These are phyloP conservation scores for Xylophagus ater DNA, from an alignment of 2,888 invertebrate genomes.

Conservation along the genomic window DNA sequence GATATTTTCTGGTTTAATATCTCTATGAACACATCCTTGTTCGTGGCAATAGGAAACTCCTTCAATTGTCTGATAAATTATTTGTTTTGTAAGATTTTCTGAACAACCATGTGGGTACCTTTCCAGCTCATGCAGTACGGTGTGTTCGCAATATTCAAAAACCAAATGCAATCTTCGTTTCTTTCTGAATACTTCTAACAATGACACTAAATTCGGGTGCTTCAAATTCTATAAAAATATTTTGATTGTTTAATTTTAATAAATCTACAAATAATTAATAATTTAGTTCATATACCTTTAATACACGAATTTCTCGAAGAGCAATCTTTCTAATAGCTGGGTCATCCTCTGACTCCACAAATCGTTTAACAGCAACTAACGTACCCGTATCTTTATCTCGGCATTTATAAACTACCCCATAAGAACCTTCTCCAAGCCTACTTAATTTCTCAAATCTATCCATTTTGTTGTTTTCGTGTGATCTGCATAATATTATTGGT, in stretches of 20 bases:
- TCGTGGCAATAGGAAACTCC: slow-evolving; percentile 95
- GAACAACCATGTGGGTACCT: slow-evolving; percentile 88
- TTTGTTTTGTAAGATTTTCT: slow-evolving; percentile 79
- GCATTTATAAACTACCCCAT: slow-evolving; percentile 94
- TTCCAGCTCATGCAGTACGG: slow-evolving; percentile 92
- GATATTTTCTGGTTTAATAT: slow-evolving; percentile 98
- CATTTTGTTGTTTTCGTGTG: slow-evolving; percentile 78
- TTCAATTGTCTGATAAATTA: slow-evolving; percentile 89
- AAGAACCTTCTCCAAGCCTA: slow-evolving; percentile 90
- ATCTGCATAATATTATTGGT: no score
- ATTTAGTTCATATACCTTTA: slow-evolving; percentile 57
- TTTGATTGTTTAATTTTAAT: no score
- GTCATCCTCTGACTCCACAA: slow-evolving; percentile 94
- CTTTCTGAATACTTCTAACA: slow-evolving; percentile 93
- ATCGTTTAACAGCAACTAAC: slow-evolving; percentile 92
- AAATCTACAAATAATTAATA: no score
- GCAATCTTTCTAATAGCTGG: slow-evolving; percentile 94
- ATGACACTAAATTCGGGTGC: slow-evolving; percentile 93
- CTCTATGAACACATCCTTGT: slow-evolving; percentile 88
- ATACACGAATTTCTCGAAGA: slow-evolving; percentile 81
- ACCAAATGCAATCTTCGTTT: slow-evolving; percentile 93
- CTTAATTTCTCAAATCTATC: slow-evolving; percentile 91
- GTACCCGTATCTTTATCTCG: slow-evolving; percentile 89
- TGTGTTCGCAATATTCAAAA: slow-evolving; percentile 97
- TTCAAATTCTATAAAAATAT: slow-evolving; percentile 76